Evolutionary conservation across 2,797 vertebrate genomes (phyloP), one percentile per base, ranked within the genome.

Genomic region (Takifugu rubripes): DNA sequence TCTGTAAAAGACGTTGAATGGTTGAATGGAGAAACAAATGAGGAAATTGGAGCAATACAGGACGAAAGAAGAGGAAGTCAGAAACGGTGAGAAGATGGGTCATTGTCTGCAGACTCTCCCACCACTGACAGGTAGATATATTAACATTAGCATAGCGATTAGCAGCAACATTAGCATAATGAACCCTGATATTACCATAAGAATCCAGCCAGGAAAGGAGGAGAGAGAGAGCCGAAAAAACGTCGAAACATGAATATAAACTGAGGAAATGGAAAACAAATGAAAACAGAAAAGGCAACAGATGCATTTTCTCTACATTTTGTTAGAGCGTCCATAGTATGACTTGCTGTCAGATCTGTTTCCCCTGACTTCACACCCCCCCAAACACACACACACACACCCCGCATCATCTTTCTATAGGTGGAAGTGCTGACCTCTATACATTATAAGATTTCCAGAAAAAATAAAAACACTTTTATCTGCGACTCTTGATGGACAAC

Each of bases 181-280:
- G 61, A 73, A 74, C 77, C 70, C 72, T 64, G 6, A 1, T 15
- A 55, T 84, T 82, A 77, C 60, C 82, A 82, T 81, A 64, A 64
- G 63, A 24, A 26, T 33, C 4, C 43, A 70, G 57, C 67, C 50
- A 64, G 61, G 16, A 43, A 47, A 59, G 50, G 25, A 58, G 5
- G 27, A 33, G 55, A 26, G 42, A 56, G 44, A 29, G 27, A 29
- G 31, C 31, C 56, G 57, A 59, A 21, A n/a, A 48, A 45, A 16
- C 24, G 49, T 43, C 21, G 26, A 26, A 43, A 55, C 1, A 25
- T 40, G 15, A 45, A 49, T 17, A 63, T 36, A n/a, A 42, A 36
- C 36, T 40, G 36, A 40, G 11, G 12, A 40, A 40, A 40, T 3
- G 0, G 33, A 36, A 36, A 36, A 36, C 2, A 40, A 40, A 40